Evolutionary conservation across 2,888 invertebrate genomes (phyloP).

Genomic region (Liodrosophila aerea): DNA sequence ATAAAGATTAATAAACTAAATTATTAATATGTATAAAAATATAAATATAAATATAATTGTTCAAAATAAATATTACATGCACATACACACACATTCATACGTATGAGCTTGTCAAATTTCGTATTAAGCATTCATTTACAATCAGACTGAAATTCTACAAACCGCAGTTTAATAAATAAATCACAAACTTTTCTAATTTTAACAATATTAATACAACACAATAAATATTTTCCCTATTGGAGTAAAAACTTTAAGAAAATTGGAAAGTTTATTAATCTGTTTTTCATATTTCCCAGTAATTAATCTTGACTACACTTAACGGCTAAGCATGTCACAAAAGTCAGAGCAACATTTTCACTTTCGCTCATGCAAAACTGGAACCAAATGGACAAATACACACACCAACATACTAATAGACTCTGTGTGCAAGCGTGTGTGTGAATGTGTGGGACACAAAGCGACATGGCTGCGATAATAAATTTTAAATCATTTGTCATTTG

Average conservation of each 20-base stretch:
- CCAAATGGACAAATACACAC: constrained; percentile 11
- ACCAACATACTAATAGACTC: constrained; percentile 4
- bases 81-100: too few relatives aligned
- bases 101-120: too few relatives aligned
- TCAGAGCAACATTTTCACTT: constrained; percentile 54
- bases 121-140: too few relatives aligned
- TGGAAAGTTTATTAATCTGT: constrained; percentile 20
- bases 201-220: too few relatives aligned
- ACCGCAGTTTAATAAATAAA: too few relatives aligned
- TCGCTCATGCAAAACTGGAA: constrained; percentile 53
- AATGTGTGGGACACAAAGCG: constrained; percentile 22
- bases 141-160: too few relatives aligned
- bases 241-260: constrained; percentile 9
- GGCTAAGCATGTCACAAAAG: constrained; percentile 43
- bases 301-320: constrained; percentile 49
- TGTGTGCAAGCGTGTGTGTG: constrained; percentile 5
- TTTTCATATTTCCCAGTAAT: constrained; percentile 38
- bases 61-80: too few relatives aligned
- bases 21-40: too few relatives aligned
- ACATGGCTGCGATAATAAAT: constrained; percentile 61
- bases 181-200: too few relatives aligned
- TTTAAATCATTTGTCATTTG: constrained; percentile 78
- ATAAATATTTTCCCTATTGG: not conserved
- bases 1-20: too few relatives aligned
- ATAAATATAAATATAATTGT: too few relatives aligned